Conservation (phyloP, 2,888 invertebrate species). For the Thera britannica region DNA sequence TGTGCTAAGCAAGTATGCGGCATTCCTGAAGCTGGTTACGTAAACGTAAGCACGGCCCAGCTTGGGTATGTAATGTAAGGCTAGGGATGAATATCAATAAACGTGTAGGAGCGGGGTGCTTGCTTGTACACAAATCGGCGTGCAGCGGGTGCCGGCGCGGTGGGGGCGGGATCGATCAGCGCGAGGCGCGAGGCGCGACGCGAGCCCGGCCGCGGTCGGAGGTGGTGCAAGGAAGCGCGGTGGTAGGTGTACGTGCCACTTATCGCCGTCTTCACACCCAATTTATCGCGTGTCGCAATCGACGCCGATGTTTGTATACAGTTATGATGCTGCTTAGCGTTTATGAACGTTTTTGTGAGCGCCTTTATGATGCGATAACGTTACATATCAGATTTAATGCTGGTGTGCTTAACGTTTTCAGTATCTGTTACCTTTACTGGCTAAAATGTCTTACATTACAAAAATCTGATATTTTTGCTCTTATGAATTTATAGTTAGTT, state of each 20-base stretch:
- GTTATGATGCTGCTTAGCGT: slow-evolving; percentile 53
- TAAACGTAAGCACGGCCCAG: slow-evolving; percentile 26
- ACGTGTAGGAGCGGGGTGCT: slow-evolving; percentile 47
- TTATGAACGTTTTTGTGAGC: slow-evolving; percentile 48
- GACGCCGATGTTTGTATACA: slow-evolving; percentile 63
- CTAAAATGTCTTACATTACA: neutral
- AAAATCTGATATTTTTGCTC: neutral
- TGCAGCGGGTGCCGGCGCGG: slow-evolving; percentile 56
- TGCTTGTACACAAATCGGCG: slow-evolving; percentile 59
- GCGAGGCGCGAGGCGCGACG: slow-evolving; percentile 38
- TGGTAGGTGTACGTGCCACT: slow-evolving; percentile 69
- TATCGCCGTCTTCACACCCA: slow-evolving; percentile 80
- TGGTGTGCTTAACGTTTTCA: slow-evolving; percentile 26
- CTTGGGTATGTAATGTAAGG: slow-evolving; percentile 35
- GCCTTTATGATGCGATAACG: slow-evolving; percentile 47
- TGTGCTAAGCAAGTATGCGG: slow-evolving; percentile 26
- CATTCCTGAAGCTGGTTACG: slow-evolving; percentile 35
- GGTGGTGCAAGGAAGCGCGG: slow-evolving; percentile 51
- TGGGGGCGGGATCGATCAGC: slow-evolving; percentile 59
- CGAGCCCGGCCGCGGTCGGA: slow-evolving; percentile 40
- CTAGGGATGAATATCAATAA: slow-evolving; percentile 52
- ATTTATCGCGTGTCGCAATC: slow-evolving; percentile 79
- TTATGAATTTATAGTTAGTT: too few species aligned
- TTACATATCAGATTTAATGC: slow-evolving; percentile 42
- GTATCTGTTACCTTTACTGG: neutral